A percentile compares a stretch with the other conserved stretches of the same genome.
Conservation (phyloP, 2,888 invertebrate genomes). For the Drosophila birchii region DNA sequence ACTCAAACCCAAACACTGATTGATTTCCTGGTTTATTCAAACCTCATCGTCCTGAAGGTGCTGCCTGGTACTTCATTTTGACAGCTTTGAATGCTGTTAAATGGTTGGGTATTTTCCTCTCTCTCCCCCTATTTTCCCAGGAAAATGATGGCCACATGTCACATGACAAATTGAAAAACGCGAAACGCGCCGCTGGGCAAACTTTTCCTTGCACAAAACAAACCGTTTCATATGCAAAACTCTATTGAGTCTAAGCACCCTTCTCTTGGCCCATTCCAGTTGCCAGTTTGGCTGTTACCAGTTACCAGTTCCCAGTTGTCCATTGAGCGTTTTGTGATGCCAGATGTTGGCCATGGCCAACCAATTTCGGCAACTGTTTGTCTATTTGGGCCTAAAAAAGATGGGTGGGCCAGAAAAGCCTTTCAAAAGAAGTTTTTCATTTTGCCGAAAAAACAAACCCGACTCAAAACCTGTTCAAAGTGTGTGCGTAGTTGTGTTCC, state of each 20-base stretch:
- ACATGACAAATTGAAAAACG: conserved; percentile 66
- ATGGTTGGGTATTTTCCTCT: too few relatives aligned
- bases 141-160: conserved; percentile 27
- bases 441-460: conserved; percentile 58
- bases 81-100: conserved; percentile 13
- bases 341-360: conserved; percentile 67
- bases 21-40: conserved; percentile 10
- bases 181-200: conserved; percentile 60
- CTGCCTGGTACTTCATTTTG: conserved; percentile 15
- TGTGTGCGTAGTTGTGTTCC: conserved; percentile 11
- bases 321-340: conserved; percentile 50
- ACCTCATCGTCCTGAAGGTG: conserved; percentile 2
- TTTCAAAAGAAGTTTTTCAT: conserved; percentile 54
- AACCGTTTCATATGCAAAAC: conserved; percentile 72
- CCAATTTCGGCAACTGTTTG: conserved; percentile 79
- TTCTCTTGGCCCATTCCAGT: conserved; percentile 8
- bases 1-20: neutral
- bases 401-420: conserved; percentile 15
- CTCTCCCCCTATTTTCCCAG: neutral
- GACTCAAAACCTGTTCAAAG: conserved; percentile 38
- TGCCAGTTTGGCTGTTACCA: conserved; percentile 2
- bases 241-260: conserved; percentile 54
- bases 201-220: conserved; percentile 53
- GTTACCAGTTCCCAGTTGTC: conserved; percentile 1
- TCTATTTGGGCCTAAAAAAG: conserved; percentile 61